phyloP scores from a whole-genome alignment of 2,888 invertebrate genomes.

The Xylota segnis region DNA sequence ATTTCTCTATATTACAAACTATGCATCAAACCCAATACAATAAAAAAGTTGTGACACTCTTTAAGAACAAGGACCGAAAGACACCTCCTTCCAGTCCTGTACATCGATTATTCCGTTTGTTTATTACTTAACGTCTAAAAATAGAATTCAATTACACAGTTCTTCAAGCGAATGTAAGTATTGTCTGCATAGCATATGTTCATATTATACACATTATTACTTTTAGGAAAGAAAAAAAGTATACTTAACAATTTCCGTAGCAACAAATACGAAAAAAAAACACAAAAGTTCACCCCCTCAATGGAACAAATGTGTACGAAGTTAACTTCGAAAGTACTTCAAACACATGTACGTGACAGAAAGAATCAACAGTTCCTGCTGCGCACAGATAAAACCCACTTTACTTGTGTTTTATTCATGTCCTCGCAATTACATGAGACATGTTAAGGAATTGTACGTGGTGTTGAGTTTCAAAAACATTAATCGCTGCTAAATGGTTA shows the following conservation, averaged over 20 bases:
- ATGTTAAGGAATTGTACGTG: conserved; percentile 12
- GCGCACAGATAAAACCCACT: conserved; percentile 10
- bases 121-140: no score
- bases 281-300: background rate
- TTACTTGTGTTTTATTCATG: conserved; percentile 33
- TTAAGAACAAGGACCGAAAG: no score
- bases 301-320: background rate
- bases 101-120: no score
- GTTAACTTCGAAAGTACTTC: conserved; percentile 23
- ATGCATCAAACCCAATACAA: no score
- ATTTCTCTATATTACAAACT: no score
- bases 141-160: no score
- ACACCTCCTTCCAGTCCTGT: no score
- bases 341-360: conserved; percentile 38
- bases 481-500: conserved; percentile 22
- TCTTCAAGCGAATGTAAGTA: no score
- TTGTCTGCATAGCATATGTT: no score
- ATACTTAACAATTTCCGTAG: background rate
- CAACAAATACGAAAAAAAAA: background rate
- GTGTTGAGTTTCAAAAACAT: conserved; percentile 15
- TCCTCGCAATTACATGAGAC: conserved; percentile 11
- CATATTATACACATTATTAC: no score
- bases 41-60: no score
- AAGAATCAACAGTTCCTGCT: conserved; percentile 37
- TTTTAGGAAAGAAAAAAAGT: no score